Base-by-base conservation (phyloP, 2,888 invertebrate genomes). In the Agrochola litura region DNA sequence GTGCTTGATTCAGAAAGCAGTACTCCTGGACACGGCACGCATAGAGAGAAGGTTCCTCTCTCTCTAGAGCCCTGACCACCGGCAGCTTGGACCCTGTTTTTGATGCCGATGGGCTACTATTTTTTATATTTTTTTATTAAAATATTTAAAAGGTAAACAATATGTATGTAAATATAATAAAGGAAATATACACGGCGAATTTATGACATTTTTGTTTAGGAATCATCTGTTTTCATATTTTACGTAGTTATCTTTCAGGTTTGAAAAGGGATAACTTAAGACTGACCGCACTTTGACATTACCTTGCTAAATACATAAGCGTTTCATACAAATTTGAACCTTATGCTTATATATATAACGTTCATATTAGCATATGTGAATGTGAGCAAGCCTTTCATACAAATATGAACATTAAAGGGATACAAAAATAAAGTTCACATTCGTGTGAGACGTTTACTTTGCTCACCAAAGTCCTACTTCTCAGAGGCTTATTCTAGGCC, bases 331-430 rank as follows among this genome's bases (percentile, higher is more conserved):
- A 56, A 25, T 6, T 12, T 25, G 12, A 66, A 66, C 19, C 25
- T 46, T 46, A 25, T 25, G 46, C 6, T 3, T 19, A 46, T 46
- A 3, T 6, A 0, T 0, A 6, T 46, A 25, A 25, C 3, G 25
- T 65, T 25, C n/a, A 14, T 43, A 43, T 43, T 64, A 12, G 14
- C n/a, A 43, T 16, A 43, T 16, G 9, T n/a, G 5, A 43, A n/a
- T 43, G 16, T 64, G 41, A 9, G 65, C 10, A n/a, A n/a, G 9
- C 16, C 41, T 41, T 65, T 9, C n/a, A 30, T 30, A 30, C 30
- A 30, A 30, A 30, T 30, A 30, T 37, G 37, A 10, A 25, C 25
- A 19, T 65, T 65, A 25, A 43, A 19, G 10, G 10, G 3, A 19
- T 10, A 25, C 19, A 65, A 43, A 43, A 65, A 64, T 43, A 64